Conservation (phyloP, 2,113 vertebrate species). For the Psettodes erumei region DNA sequence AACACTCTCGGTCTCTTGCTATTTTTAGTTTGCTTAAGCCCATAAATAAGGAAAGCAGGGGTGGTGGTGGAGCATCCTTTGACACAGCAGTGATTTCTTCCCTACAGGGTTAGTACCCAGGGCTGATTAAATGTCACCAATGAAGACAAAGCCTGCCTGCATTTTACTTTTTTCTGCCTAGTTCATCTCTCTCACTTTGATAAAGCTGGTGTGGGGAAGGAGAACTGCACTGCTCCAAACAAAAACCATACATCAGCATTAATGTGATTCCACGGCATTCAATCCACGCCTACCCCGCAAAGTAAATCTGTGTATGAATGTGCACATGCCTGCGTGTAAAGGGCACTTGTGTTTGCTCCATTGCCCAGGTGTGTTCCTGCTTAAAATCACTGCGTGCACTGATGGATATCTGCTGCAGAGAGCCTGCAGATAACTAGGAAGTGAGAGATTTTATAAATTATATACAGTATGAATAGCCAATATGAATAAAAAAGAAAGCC, state of each 20-base stretch:
- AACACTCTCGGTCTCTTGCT: slow-evolving; percentile 38
- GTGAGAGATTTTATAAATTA: slow-evolving; percentile 69
- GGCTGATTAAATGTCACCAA: slow-evolving; percentile 86
- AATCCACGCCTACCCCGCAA: slow-evolving; percentile 53
- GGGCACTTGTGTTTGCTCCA: slow-evolving; percentile 34
- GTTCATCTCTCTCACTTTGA: slow-evolving; percentile 67
- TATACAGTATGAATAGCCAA: slow-evolving; percentile 60
- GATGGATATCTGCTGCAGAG: slow-evolving; percentile 65
- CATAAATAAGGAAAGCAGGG: slow-evolving; percentile 59
- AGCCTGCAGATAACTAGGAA: slow-evolving; percentile 64
- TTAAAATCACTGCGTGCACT: slow-evolving; percentile 26
- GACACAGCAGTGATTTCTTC: slow-evolving; percentile 79
- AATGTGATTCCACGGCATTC: slow-evolving; percentile 70
- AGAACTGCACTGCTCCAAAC: slow-evolving; percentile 63
- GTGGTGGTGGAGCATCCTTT: slow-evolving; percentile 77
- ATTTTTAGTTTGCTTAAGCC: slow-evolving; percentile 50
- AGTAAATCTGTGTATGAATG: slow-evolving; percentile 49
- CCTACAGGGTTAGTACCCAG: slow-evolving; percentile 75
- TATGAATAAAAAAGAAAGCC: slow-evolving; percentile 41
- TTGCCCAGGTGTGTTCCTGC: slow-evolving; percentile 55
- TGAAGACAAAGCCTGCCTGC: slow-evolving; percentile 64
- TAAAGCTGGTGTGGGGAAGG: slow-evolving; percentile 55
- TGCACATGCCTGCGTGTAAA: slow-evolving; percentile 17
- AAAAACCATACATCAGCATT: slow-evolving; percentile 77
- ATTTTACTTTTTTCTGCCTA: slow-evolving; percentile 62